These are phyloP conservation scores for Apaloderma vittatum DNA, from an alignment of 2,113 vertebrate genomes.

Conservation along the genomic window DNA sequence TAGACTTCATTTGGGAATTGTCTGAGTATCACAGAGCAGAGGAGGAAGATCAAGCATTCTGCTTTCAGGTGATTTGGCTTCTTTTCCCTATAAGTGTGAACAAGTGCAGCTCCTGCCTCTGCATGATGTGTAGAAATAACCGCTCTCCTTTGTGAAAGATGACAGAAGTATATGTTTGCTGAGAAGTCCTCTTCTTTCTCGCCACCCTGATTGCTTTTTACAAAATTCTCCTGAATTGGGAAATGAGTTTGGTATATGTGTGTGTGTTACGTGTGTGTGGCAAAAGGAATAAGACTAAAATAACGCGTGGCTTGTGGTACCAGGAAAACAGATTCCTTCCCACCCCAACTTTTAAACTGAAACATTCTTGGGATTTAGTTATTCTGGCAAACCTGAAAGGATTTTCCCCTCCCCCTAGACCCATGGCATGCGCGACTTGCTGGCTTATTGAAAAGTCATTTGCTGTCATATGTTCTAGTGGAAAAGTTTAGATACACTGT, in stretches of 20 bases:
- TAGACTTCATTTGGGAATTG: background rate
- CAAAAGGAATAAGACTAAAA: constrained; percentile 7
- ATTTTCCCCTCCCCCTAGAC: constrained; percentile 51
- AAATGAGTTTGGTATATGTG: background rate
- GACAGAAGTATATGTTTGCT: background rate
- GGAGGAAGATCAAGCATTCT: background rate
- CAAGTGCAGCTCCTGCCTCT: background rate
- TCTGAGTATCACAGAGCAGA: background rate
- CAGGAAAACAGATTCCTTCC: constrained; percentile 24
- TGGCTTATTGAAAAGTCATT: constrained; percentile 69
- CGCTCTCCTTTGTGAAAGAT: background rate
- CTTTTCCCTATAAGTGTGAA: background rate
- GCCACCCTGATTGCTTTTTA: background rate
- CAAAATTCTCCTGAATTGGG: background rate
- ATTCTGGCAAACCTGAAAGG: constrained; percentile 53
- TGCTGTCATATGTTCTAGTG: constrained; percentile 56
- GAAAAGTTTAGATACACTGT: constrained; percentile 54
- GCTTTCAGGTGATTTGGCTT: background rate
- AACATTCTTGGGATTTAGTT: constrained; percentile 53
- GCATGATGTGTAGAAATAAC: background rate
- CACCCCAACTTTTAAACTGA: constrained; percentile 30
- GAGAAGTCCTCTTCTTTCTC: background rate
- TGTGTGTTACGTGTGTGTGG: background rate
- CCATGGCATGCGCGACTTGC: constrained; percentile 3
- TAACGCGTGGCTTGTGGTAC: background rate